A percentile compares a stretch with the other conserved stretches of the same genome.
These are phyloP conservation scores for Amorpha juglandis DNA, from an alignment of 2,888 invertebrate species.

Conservation along the genomic window DNA sequence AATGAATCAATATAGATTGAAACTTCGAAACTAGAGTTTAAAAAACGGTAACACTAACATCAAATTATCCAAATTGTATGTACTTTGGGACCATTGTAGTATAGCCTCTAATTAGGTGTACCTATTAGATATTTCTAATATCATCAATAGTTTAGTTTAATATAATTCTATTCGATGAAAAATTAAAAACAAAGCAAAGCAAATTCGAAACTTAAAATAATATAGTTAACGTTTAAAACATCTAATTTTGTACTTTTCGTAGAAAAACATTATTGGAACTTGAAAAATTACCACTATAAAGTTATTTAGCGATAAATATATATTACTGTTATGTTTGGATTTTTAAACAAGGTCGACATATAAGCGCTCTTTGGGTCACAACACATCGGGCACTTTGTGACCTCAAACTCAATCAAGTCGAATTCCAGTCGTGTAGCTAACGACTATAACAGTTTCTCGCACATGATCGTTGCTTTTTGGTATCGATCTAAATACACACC, in stretches of 20 bases:
- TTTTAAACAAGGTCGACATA: slow-evolving; percentile 71
- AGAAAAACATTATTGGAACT: slow-evolving; percentile 33
- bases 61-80: too few relatives aligned
- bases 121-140: slow-evolving; percentile 6
- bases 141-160: not conserved
- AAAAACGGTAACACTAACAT: not conserved
- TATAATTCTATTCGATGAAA: not conserved
- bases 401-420: slow-evolving; percentile 78
- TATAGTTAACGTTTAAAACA: slow-evolving; percentile 18
- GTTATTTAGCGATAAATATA: slow-evolving; percentile 31
- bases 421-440: slow-evolving; percentile 67
- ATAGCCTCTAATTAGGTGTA: slow-evolving; percentile 29
- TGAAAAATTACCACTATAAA: slow-evolving; percentile 37
- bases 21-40: not conserved
- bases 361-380: slow-evolving; percentile 72
- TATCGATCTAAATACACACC: slow-evolving; percentile 39
- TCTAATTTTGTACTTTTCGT: slow-evolving; percentile 67
- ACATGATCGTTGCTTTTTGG: slow-evolving; percentile 56
- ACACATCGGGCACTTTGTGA: slow-evolving; percentile 62
- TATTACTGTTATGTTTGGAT: slow-evolving; percentile 53
- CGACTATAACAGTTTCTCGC: slow-evolving; percentile 44
- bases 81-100: slow-evolving; percentile 7
- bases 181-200: slow-evolving; percentile 9
- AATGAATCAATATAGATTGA: not conserved
- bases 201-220: slow-evolving; percentile 5